phyloP scores from a whole-genome alignment of 2,113 vertebrate genomes.

The Emydocephalus ijimae region DNA sequence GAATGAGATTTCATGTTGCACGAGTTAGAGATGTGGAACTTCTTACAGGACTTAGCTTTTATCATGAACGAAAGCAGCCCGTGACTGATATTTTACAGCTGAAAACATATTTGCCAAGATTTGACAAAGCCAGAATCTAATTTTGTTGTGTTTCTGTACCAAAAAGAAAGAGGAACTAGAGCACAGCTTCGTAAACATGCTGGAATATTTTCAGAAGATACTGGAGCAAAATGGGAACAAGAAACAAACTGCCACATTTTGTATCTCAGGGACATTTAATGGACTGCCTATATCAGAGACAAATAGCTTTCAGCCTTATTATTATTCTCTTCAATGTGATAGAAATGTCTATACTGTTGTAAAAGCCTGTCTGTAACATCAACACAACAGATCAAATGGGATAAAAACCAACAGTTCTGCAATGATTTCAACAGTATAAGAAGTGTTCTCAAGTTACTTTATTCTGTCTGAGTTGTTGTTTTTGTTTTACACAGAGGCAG shows the following conservation, averaged over 20 bases:
- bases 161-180: neutral
- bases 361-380: conserved; percentile 30
- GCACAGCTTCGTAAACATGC: conserved; percentile 35
- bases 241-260: conserved; percentile 52
- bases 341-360: conserved; percentile 8
- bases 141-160: conserved; percentile 46
- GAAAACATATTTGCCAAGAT: conserved; percentile 82
- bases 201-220: conserved; percentile 49
- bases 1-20: conserved; percentile 80
- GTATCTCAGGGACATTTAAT: conserved; percentile 68
- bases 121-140: conserved; percentile 58
- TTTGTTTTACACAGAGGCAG: neutral
- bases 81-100: conserved; percentile 84
- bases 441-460: neutral
- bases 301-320: conserved; percentile 22
- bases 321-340: conserved; percentile 38
- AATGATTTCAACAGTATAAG: conserved; percentile 25
- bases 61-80: conserved; percentile 81
- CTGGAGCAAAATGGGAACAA: conserved; percentile 52
- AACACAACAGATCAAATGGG: conserved; percentile 27
- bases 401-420: neutral
- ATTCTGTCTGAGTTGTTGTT: neutral
- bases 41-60: conserved; percentile 93
- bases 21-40: conserved; percentile 88
- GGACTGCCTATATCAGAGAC: conserved; percentile 34